Evolutionary conservation across 2,113 vertebrate genomes (phyloP).

Genomic region (Procavia capensis): DNA sequence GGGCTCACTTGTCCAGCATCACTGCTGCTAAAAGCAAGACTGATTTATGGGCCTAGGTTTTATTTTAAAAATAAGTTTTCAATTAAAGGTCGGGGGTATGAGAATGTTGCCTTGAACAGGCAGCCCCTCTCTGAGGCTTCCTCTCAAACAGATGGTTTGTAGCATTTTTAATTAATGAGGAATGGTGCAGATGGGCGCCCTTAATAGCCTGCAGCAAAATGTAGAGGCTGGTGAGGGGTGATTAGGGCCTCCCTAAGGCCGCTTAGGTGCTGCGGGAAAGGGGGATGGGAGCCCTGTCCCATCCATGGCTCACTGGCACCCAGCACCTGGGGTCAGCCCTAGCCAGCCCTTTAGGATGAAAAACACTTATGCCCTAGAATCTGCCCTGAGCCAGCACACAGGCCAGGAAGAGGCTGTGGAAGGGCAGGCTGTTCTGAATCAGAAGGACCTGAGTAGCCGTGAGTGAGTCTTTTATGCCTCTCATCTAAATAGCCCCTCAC

Average conservation of each 20-base stretch:
- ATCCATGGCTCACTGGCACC: neutral
- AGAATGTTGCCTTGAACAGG: conserved; percentile 45
- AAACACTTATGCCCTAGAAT: neutral
- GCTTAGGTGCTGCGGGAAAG: neutral
- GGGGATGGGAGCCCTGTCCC: neutral
- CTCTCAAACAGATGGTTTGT: conserved; percentile 79
- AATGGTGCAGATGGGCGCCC: conserved; percentile 68
- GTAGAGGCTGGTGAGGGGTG: neutral
- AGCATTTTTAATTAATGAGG: conserved; percentile 80
- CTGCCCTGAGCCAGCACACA: neutral
- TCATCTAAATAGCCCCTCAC: neutral
- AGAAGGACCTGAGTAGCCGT: neutral
- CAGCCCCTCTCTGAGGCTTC: conserved; percentile 62
- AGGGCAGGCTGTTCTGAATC: neutral
- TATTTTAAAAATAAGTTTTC: conserved; percentile 71
- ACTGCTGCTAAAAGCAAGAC: neutral
- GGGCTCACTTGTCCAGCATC: neutral
- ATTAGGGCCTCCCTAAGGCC: neutral
- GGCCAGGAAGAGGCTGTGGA: neutral
- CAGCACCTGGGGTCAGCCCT: neutral
- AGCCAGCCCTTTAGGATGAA: neutral
- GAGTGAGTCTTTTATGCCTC: neutral
- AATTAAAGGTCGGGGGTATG: conserved; percentile 57
- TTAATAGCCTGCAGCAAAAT: conserved; percentile 77
- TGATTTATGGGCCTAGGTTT: conserved; percentile 11